Evolutionary conservation across 2,113 vertebrate species (phyloP), one percentile per base, ranked within the genome.

Genomic region (Melanerpes aurifrons): DNA sequence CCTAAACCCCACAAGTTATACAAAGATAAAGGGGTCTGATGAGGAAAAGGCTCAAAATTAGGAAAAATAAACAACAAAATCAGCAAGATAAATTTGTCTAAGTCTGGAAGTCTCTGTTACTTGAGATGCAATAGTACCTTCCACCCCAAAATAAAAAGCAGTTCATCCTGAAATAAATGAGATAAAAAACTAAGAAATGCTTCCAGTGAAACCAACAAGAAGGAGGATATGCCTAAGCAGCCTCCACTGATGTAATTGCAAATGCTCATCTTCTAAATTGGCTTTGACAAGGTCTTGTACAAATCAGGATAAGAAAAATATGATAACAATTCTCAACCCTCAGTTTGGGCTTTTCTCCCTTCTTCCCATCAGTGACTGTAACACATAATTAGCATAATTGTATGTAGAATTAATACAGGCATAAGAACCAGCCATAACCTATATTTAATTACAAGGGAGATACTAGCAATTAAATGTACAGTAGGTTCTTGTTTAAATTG

Each of bases 361-460:
- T 86, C 59, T 72, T 85, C 66, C 70, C 87, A 64, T 37, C 63
- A 93, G 71, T 35, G 78, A 91, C 76, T 18, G 56, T 75, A 94
- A 89, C 66, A 82, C 86, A 89, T 86, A 92, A 96, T 95, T 93
- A 96, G 83, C 50, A 56, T 15, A 68, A 15, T 78, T 31, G n/a
- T 87, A 89, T 91, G 74, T 92, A 91, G 69, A 83, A 86, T 56
- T 90, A 96, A 88, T 85, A 94, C 96, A 95, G 62, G 75, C 68
- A 58, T 67, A 94, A 94, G 54, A 83, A 89, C 16, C 22, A 84
- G 31, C 31, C 62, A 90, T 86, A 96, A 92, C 70, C 69, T 62
- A 56, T 40, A 77, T 70, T 92, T 97, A 97, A 97, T 97, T 96
- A 96, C 84, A 83, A 77, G 73, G 48, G 75, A 81, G 50, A 68